These are phyloP conservation scores for Aphelinus atriplicis DNA, from an alignment of 1,140 invertebrate genomes.

Conservation along the genomic window DNA sequence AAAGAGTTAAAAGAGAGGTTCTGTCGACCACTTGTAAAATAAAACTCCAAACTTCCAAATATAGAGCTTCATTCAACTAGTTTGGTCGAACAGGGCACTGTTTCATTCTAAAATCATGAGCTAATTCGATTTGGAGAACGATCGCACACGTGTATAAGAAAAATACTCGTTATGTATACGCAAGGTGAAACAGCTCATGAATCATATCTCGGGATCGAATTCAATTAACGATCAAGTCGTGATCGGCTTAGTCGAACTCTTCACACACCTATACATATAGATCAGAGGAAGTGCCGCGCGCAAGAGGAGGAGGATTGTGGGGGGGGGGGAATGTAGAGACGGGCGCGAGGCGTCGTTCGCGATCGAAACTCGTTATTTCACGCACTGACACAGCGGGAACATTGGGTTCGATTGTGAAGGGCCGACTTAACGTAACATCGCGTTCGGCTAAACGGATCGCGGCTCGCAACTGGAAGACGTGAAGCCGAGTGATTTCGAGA, in stretches of 20 bases:
- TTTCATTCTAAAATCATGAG: no score
- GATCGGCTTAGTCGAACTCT: constrained; percentile 32
- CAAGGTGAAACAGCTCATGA: no score
- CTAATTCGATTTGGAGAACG: no score
- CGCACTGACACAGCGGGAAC: constrained; percentile 15
- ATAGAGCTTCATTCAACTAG: no score
- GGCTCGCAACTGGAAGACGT: constrained; percentile 52
- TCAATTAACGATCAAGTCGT: constrained; percentile 22
- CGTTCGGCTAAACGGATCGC: constrained; percentile 49
- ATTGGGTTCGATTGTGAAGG: constrained; percentile 46
- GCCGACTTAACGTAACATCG: constrained; percentile 47
- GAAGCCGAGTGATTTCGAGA: constrained; percentile 61
- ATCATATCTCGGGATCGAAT: constrained; percentile 1
- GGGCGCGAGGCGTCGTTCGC: constrained; percentile 2
- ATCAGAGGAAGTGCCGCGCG: no score
- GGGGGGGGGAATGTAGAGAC: neutral
- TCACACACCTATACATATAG: neutral
- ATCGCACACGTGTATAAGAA: no score
- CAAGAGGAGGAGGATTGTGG: neutral
- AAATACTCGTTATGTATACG: no score
- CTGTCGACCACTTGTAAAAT: no score
- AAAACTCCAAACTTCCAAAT: no score
- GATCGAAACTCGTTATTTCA: constrained; percentile 35
- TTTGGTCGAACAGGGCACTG: no score
- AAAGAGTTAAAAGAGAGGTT: no score